Conservation (phyloP, 2,797 vertebrate species). For the Leuciscus waleckii region DNA sequence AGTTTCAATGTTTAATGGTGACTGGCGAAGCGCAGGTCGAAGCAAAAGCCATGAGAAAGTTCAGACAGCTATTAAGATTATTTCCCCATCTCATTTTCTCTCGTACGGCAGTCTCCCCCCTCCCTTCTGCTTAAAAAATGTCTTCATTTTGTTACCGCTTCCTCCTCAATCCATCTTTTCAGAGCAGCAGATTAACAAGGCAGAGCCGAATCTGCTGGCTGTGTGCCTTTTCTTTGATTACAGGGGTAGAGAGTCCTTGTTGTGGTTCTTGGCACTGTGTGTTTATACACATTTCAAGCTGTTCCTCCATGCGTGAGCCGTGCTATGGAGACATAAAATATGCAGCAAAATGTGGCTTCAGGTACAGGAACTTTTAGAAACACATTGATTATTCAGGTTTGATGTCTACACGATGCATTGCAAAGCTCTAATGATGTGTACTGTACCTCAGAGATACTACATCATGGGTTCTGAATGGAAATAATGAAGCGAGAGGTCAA, state of each 20-base stretch:
- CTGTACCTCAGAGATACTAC: background rate
- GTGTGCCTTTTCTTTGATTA: constrained; percentile 71
- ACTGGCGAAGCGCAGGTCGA: constrained; percentile 46
- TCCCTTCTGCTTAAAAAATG: constrained; percentile 44
- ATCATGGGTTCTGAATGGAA: background rate
- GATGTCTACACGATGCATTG: constrained; percentile 8
- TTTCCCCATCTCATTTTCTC: constrained; percentile 48
- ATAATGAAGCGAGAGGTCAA: background rate
- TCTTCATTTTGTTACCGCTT: constrained; percentile 30
- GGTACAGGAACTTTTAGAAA: constrained; percentile 63
- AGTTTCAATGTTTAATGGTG: constrained; percentile 55
- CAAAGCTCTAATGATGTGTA: constrained; percentile 11
- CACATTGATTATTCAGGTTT: constrained; percentile 65
- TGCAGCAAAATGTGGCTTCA: constrained; percentile 61
- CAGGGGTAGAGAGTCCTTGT: constrained; percentile 56
- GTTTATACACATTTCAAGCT: constrained; percentile 61
- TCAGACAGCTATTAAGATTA: constrained; percentile 53
- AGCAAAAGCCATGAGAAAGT: constrained; percentile 47
- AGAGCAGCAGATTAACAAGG: constrained; percentile 66
- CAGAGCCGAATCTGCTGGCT: constrained; percentile 66
- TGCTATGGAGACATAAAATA: constrained; percentile 60
- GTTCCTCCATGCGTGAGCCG: constrained; percentile 59
- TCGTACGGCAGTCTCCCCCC: constrained; percentile 24
- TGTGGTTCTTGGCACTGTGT: constrained; percentile 54
- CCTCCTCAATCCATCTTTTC: constrained; percentile 48